phyloP scores from a whole-genome alignment of 35 echinoderm and acorn worm species.

The Acanthaster planci region DNA sequence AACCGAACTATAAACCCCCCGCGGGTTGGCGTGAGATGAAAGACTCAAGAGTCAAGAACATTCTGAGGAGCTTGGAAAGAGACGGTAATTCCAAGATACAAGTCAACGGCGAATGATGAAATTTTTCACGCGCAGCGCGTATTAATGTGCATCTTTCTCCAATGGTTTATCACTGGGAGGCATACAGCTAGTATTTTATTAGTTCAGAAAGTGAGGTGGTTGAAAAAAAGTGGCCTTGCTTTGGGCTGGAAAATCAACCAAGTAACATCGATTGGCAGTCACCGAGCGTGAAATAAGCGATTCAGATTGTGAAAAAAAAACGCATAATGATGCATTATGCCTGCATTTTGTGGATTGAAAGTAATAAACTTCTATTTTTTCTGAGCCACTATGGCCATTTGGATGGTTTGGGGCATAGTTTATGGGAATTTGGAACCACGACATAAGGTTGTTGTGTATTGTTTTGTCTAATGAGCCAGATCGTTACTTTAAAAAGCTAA shows the following conservation, averaged over 20 bases:
- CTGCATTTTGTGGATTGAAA: not conserved
- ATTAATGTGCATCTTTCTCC: not conserved
- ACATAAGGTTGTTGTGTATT: too few relatives aligned
- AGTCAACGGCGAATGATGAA: conserved; percentile 3
- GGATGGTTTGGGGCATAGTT: too few relatives aligned
- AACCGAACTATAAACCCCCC: not conserved
- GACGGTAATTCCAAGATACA: not conserved
- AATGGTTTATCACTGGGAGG: not conserved
- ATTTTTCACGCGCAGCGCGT: not conserved
- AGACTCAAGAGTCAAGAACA: not conserved
- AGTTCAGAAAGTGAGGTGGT: not conserved
- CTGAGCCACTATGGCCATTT: too few relatives aligned
- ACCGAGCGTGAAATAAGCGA: not conserved
- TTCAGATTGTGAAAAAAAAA: not conserved
- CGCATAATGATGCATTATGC: conserved; percentile 6
- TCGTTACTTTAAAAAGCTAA: too few relatives aligned
- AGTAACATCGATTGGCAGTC: not conserved
- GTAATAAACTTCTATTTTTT: too few relatives aligned
- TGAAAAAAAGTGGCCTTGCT: not conserved
- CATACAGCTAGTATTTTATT: too few relatives aligned
- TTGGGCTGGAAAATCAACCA: not conserved
- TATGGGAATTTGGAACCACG: too few relatives aligned
- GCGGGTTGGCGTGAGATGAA: not conserved
- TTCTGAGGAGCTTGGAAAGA: not conserved
- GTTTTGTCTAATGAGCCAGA: too few relatives aligned